Percentiles rank a stretch among this genome's conserved stretches.
phyloP scores from a whole-genome alignment of 2,888 invertebrate genomes.

The Mayetiola destructor region DNA sequence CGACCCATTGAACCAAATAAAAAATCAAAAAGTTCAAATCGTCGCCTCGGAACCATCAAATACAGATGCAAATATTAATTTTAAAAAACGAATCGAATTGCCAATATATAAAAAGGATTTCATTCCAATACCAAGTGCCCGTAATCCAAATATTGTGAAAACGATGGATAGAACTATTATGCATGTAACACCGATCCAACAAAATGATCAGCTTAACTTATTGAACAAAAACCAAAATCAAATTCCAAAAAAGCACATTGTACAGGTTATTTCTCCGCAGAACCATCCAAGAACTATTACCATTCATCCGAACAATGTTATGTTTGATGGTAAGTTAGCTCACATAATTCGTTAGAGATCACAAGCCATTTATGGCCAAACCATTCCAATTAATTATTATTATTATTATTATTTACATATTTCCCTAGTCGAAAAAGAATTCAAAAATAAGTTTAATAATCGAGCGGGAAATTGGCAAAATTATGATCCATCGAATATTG shows the following conservation, averaged over 20 bases:
- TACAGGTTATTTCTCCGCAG: neutral
- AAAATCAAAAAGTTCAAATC: slow-evolving; percentile 8
- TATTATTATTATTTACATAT: neutral
- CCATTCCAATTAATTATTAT: neutral
- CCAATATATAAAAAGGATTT: neutral
- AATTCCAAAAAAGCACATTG: neutral
- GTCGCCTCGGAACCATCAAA: slow-evolving; percentile 11
- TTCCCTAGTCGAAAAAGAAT: neutral
- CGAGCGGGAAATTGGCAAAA: neutral
- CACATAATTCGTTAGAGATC: too few species aligned
- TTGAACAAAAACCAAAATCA: neutral
- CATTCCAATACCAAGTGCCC: neutral
- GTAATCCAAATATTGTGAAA: slow-evolving; percentile 8
- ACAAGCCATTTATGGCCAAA: neutral
- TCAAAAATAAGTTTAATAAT: neutral
- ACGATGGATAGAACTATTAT: neutral
- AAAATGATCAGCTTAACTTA: neutral
- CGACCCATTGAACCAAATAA: neutral
- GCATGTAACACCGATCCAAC: neutral
- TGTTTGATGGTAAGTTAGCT: neutral
- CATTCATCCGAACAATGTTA: neutral
- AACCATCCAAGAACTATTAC: neutral
- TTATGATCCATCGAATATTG: neutral
- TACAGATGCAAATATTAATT: slow-evolving; percentile 16
- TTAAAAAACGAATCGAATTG: too few species aligned